A percentile compares a stretch with the other conserved stretches of the same genome.
These are phyloP conservation scores for Agrypnus murinus DNA, from an alignment of 2,888 invertebrate species.

Conservation along the genomic window DNA sequence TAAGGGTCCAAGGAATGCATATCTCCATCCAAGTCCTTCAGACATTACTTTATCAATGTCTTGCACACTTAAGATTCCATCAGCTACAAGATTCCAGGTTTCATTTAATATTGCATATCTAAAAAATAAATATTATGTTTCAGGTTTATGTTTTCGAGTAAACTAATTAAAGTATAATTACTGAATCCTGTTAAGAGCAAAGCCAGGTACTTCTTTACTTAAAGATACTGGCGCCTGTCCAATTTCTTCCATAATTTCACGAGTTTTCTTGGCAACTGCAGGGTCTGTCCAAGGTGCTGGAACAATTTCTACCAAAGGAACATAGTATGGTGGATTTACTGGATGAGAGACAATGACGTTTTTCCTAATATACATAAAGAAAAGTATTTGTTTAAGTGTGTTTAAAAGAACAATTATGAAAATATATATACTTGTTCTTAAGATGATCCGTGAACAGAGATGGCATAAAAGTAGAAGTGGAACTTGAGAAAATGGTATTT, in stretches of 20 bases:
- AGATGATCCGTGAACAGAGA: slow-evolving; percentile 89
- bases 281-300: slow-evolving; percentile 95
- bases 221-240: slow-evolving; percentile 94
- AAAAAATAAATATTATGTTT: slow-evolving; percentile 55
- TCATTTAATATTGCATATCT: slow-evolving; percentile 95
- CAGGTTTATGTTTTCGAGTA: not conserved
- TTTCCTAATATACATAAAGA: too few species aligned
- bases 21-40: slow-evolving; percentile 95
- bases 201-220: slow-evolving; percentile 91
- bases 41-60: slow-evolving; percentile 96
- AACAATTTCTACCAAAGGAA: slow-evolving; percentile 94
- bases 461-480: slow-evolving; percentile 94
- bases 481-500: slow-evolving; percentile 90
- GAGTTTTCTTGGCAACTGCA: slow-evolving; percentile 83
- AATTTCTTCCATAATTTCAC: slow-evolving; percentile 87
- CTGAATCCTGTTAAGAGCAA: slow-evolving; percentile 95
- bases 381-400: slow-evolving; percentile 3
- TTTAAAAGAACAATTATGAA: not conserved
- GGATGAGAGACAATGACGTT: slow-evolving; percentile 93
- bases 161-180: slow-evolving; percentile 69
- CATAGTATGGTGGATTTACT: slow-evolving; percentile 97
- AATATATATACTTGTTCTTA: slow-evolving; percentile 79
- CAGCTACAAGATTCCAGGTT: slow-evolving; percentile 90
- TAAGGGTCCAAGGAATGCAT: slow-evolving; percentile 95
- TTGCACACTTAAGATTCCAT: slow-evolving; percentile 87